Evolutionary conservation across 2,113 vertebrate species (phyloP), one percentile per base, ranked within the genome.

Genomic region (Baryphthengus martii): DNA sequence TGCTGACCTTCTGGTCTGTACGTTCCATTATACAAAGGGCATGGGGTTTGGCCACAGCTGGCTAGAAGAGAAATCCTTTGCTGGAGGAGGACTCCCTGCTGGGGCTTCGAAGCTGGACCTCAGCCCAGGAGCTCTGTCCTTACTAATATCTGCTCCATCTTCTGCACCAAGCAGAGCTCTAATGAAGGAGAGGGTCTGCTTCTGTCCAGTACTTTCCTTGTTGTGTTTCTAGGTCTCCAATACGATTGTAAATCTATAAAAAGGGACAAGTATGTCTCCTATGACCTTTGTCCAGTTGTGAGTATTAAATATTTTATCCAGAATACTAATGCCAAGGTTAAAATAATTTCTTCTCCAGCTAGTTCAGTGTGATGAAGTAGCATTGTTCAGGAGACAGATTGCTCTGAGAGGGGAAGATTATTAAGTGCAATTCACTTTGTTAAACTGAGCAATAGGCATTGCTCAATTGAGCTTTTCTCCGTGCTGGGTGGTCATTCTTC

Each of bases 401-500:
- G 85, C 67, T 93, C 68, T 59, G 45, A 85, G 85, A 85, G 75
- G 0, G 0, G 49, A 85, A 89, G 78, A 95, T 95, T 95, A 96
- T 90, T 84, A 84, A 35, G 7, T 75, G 70, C 92, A 92, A 75
- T 95, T 94, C 90, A 72, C 85, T 94, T 67, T 56, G 88, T 94
- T 93, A 85, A 92, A 81, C 82, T 71, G 68, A 95, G 95, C 76
- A 83, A 63, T 93, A 70, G 18, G 35, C 68, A 33, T 67, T 88
- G 85, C 79, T 96, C 77, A 96, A 84, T 74, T n/a, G 93, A 93
- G 73, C 65, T 80, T 70, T 84, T 93, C 82, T 93, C 31, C 52
- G 80, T 56, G 79, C 83, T 96, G 90, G 59, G 95, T 92, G 92
- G 95, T 59, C 95, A 94, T 93, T 96, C 92, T 86, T 94, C 35